phyloP scores from a whole-genome alignment of 2,113 vertebrate genomes.

The Copsychus sechellarum region DNA sequence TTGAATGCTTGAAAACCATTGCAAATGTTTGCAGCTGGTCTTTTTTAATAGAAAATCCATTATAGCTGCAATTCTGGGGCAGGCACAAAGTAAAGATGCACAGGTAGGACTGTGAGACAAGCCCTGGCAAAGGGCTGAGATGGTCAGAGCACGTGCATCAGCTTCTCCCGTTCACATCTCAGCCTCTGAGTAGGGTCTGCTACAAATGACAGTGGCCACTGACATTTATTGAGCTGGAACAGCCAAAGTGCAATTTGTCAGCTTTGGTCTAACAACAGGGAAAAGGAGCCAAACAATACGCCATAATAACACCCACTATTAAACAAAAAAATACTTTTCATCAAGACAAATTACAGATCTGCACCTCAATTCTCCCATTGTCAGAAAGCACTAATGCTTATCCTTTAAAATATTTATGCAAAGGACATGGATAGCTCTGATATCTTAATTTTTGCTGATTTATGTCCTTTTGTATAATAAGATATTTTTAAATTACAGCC shows the following conservation, averaged over 20 bases:
- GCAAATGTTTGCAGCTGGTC: background rate
- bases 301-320: fast-evolving
- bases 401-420: background rate
- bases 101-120: background rate
- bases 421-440: background rate
- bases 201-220: background rate
- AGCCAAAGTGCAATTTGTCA: background rate
- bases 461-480: background rate
- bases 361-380: background rate
- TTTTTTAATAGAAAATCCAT: background rate
- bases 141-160: background rate
- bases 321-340: background rate
- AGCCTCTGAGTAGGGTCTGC: background rate
- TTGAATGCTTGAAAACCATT: background rate
- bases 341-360: background rate
- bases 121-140: background rate
- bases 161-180: fast-evolving
- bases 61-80: background rate
- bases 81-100: background rate
- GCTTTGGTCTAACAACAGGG: background rate
- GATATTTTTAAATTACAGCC: background rate
- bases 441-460: background rate
- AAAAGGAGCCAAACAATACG: fast-evolving
- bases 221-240: background rate
- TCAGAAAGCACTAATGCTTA: background rate